A percentile compares a stretch with the other conserved stretches of the same genome.
Conservation (phyloP, 2,113 vertebrate species). For the Guaruba guarouba region DNA sequence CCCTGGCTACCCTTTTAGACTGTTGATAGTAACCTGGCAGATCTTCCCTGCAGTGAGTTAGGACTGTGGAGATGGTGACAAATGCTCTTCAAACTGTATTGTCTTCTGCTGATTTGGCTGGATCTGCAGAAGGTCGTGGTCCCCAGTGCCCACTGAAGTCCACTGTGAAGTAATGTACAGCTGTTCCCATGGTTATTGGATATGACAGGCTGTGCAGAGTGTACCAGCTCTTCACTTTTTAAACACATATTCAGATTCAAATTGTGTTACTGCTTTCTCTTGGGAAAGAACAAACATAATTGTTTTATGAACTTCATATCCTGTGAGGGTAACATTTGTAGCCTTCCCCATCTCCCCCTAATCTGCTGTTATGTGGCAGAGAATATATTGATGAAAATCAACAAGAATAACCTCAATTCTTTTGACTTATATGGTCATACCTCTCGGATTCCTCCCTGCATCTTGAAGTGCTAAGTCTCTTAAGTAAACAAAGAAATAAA, state of each 20-base stretch:
- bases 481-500: constrained; percentile 56
- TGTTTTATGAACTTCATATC: background rate
- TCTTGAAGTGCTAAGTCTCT: background rate
- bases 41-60: background rate
- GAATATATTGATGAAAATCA: background rate
- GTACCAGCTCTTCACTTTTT: background rate
- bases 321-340: background rate
- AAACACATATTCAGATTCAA: background rate
- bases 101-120: background rate
- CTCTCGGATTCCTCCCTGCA: background rate
- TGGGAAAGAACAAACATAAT: background rate
- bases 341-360: background rate
- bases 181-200: background rate
- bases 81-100: background rate
- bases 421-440: constrained; percentile 20
- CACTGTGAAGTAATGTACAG: background rate
- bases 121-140: background rate
- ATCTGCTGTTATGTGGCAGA: background rate
- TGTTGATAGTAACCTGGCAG: background rate
- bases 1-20: background rate
- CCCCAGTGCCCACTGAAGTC: background rate
- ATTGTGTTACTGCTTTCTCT: background rate
- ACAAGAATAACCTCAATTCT: background rate
- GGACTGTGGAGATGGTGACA: background rate
- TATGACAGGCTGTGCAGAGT: background rate